Conservation (phyloP, 2,113 vertebrate genomes). For the Siniperca knerii region DNA sequence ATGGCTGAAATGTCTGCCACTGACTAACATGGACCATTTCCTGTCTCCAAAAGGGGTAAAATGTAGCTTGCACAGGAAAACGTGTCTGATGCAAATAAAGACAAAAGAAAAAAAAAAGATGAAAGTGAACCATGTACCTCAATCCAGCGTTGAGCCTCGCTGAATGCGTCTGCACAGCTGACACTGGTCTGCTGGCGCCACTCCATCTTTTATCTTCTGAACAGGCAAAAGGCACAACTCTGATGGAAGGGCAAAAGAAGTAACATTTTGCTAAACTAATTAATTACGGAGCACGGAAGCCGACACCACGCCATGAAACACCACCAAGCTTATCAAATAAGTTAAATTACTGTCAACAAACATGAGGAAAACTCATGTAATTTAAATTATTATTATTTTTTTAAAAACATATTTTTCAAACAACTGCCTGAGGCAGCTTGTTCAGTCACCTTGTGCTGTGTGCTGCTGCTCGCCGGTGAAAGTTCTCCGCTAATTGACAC, state of each 20-base stretch:
- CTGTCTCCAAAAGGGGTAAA: background rate
- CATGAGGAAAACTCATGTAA: background rate
- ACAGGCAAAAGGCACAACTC: background rate
- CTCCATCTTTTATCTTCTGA: constrained; percentile 81
- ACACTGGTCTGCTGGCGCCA: constrained; percentile 87
- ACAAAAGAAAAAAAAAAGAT: background rate
- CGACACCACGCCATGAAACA: background rate
- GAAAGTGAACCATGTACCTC: constrained; percentile 84
- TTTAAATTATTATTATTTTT: background rate
- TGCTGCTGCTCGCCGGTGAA: constrained; percentile 19
- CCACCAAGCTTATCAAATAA: background rate
- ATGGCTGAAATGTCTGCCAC: background rate
- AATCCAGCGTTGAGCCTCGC: constrained; percentile 91
- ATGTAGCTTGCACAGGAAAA: background rate
- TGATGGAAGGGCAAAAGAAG: background rate
- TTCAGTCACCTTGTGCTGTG: constrained; percentile 28
- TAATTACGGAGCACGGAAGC: background rate
- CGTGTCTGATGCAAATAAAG: background rate
- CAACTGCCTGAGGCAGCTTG: background rate
- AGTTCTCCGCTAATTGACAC: constrained; percentile 47
- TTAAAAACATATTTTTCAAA: background rate
- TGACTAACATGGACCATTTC: background rate
- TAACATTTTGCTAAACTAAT: background rate
- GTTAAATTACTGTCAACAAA: background rate
- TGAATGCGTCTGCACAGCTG: constrained; percentile 88